Conservation (phyloP, 1,140 invertebrate genomes). For the Bicyclus anynana region DNA sequence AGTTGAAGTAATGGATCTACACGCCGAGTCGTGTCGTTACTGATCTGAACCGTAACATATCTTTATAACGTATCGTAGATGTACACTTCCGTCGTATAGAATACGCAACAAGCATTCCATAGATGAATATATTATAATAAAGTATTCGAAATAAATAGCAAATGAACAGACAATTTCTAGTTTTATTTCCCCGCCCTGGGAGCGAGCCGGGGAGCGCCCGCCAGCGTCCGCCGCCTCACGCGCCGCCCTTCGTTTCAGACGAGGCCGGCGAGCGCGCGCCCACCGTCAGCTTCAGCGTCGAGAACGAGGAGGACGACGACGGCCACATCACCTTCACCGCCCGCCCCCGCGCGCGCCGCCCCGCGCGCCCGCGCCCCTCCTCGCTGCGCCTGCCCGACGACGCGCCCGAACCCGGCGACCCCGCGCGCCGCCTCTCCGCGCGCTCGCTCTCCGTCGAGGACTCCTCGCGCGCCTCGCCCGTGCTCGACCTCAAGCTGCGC, state of each 20-base stretch:
- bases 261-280: constrained; percentile 34
- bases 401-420: constrained; percentile 27
- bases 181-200: constrained; percentile 13
- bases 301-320: constrained; percentile 53
- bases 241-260: constrained; percentile 26
- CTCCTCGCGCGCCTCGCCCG: constrained; percentile 38
- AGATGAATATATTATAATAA: background rate
- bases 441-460: constrained; percentile 54
- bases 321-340: constrained; percentile 50
- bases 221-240: constrained; percentile 29
- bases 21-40: too few relatives aligned
- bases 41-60: background rate
- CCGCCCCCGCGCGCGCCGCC: constrained; percentile 29
- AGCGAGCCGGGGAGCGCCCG: background rate
- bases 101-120: constrained; percentile 20
- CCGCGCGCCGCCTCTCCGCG: constrained; percentile 21
- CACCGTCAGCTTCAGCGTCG: constrained; percentile 61
- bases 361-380: constrained; percentile 40
- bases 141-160: background rate
- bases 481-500: constrained; percentile 43
- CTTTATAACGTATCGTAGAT: background rate
- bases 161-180: background rate
- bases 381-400: constrained; percentile 47
- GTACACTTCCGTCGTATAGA: constrained; percentile 6
- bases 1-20: too few relatives aligned